Evolutionary conservation across 2,888 invertebrate species (phyloP), one percentile per base, ranked within the genome.

Genomic region (Phaedon cochleariae): DNA sequence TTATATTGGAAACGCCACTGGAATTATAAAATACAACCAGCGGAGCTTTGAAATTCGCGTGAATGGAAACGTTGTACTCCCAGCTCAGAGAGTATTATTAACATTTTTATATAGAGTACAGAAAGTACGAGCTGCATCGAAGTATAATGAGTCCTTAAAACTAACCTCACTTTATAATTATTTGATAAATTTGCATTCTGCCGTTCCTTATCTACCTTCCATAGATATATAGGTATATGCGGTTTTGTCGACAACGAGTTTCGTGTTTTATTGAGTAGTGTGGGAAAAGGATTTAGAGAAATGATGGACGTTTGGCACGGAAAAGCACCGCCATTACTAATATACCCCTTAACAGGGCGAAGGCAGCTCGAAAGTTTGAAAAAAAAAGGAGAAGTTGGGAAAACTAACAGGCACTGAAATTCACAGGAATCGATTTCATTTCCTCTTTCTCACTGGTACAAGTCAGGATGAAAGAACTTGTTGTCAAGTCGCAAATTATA

Each of bases 71-170:
- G 45, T 26, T 57, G 57, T 57, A 18, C 45, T 57, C 29, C 17
- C 41, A 57, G 6, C 15, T 10, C 34, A 34, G 34, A 34, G 34
- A 34, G 55, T 57, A 57, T 57, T 45, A 57, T 57, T 57, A 57
- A 57, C 57, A 57, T 57, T 57, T 57, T 57, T 57, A 57, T 45
- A 57, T 45, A 57, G 45, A 57, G 57, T 57, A 57, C 57, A 57
- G 37, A 57, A 57, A 57, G 45, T 57, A 57, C 57, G 17, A 57
- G 57, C 45, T 46, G 17, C 26, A 18, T 37, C n/a, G 57, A 57
- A 31, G 57, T 57, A n/a, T n/a, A 57, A 57, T 57, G 57, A 57
- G 57, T 57, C 57, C 57, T 57, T 57, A 57, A 57, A 57, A 57
- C 57, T 57, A 46, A 26, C 41, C 57, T 46, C 26, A 57, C 46